Base-by-base conservation (phyloP, 2,113 vertebrate genomes). In the Lasiurus borealis region DNA sequence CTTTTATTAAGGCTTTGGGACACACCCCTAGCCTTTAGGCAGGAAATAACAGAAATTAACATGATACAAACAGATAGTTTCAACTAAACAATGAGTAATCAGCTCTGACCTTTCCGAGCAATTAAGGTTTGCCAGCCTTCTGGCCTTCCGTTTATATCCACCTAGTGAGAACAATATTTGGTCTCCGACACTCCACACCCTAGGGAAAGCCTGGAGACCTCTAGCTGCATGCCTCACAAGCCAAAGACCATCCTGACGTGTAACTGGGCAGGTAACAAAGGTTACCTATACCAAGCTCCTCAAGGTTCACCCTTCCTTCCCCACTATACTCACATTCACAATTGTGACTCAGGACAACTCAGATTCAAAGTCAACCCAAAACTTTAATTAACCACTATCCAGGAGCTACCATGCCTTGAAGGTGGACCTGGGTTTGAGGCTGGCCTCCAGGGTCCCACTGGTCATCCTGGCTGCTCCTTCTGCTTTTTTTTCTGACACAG, bases 201-300 rank as follows among this genome's bases (percentile, higher is more conserved):
- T 36, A 80, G 34, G 31, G 23, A 44, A 73, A 40, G 19, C 78
- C 50, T 75, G 5, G 0, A 46, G 46, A 36, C 64, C 23, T 73
- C 71, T 11, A n/a, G 3, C 34, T 44, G 18, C 12, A 18, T 16
- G 18, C 44, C 81, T 31, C 57, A 34, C 52, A 80, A 64, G 48
- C 29, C 29, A 1, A 21, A 29, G 52, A 14, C 21, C 31, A 34
- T 16, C 29, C 23, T 34, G 10, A 48, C 4, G 1, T 13, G 3
- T 7, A 69, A 23, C 44, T 36, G 27, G 18, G 52, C 62, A 27
- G n/a, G 14, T 9, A n/a, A 31, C 1, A 76, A 40, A 40, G 72
- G 9, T 0, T 21, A 25, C 59, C 3, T 1, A 25, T 62, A 27
- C 25, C 59, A 62, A 62, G 0, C 7, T 36, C n/a, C 4, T 18